Evolutionary conservation across 2,888 invertebrate genomes (phyloP), one percentile per base, ranked within the genome.

Genomic region (Thysanoteuthis rhombus): DNA sequence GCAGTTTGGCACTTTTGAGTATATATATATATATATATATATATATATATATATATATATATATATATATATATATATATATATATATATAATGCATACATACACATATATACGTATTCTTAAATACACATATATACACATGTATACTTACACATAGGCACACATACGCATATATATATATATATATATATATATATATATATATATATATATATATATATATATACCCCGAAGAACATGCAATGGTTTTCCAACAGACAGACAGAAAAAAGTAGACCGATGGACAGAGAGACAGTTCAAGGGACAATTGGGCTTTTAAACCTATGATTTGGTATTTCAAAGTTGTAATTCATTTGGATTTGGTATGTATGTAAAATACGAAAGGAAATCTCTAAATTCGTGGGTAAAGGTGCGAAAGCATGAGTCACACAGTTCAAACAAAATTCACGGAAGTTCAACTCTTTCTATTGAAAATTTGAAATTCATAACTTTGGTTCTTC

Each of bases 21-120:
- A n/a, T 32, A 58, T 32, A 58, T n/a, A 32, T 32, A 58, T 6
- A 28, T 32, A 58, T 32, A 58, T 58, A 58, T 75, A 75, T 75
- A 75, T 75, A 75, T 75, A 75, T 75, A 75, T 32, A 75, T 75
- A 75, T n/a, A 75, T 75, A 75, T 75, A 75, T 75, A 75, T n/a
- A 75, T n/a, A 75, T n/a, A n/a, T 75, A 75, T n/a, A 75, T 75
- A 58, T 75, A 75, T 75, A 75, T n/a, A 75, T n/a, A n/a, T n/a
- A 75, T 75, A n/a, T 75, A 75, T 75, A 75, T 75, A 75, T 75
- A 75, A 6, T 32, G n/a, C n/a, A 75, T 5, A 75, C 1, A 10
- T 75, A 75, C 8, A 75, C 6, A 32, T 10, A n/a, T 32, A 75
- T n/a, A n/a, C n/a, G n/a, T 32, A 75, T n/a, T n/a, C 1, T n/a